These are phyloP conservation scores for Chiloscyllium punctatum DNA, from an alignment of 2,797 vertebrate genomes.

Conservation along the genomic window DNA sequence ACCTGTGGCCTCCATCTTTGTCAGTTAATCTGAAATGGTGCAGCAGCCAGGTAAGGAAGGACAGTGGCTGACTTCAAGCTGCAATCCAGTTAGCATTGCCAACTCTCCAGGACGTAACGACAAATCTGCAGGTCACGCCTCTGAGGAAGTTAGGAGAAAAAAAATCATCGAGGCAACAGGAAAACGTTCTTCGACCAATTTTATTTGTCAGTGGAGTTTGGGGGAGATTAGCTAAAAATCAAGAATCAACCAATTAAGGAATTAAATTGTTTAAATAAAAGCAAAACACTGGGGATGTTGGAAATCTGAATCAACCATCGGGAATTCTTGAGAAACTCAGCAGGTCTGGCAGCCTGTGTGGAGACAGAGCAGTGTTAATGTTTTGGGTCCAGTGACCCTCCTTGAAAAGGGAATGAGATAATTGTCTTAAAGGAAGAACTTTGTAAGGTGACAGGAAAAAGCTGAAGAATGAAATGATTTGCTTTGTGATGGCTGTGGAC, in stretches of 20 bases:
- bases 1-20: background rate
- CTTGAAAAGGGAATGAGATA: too few species aligned
- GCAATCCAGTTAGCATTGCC: background rate
- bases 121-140: background rate
- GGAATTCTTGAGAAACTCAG: too few species aligned
- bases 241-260: background rate
- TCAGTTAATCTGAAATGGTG: background rate
- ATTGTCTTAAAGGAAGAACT: too few species aligned
- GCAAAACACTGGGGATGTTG: too few species aligned
- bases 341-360: too few species aligned
- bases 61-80: background rate
- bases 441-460: too few species aligned
- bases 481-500: background rate
- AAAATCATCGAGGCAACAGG: background rate
- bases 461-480: background rate
- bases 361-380: too few species aligned
- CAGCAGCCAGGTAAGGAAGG: background rate
- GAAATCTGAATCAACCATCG: too few species aligned
- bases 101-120: background rate
- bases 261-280: background rate
- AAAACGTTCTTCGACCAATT: background rate
- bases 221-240: background rate
- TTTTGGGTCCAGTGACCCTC: too few species aligned
- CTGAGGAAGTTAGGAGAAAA: background rate
- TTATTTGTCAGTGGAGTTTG: background rate